These are phyloP conservation scores for Drosophila kanapiae DNA, from an alignment of 1,140 invertebrate species.

Conservation along the genomic window DNA sequence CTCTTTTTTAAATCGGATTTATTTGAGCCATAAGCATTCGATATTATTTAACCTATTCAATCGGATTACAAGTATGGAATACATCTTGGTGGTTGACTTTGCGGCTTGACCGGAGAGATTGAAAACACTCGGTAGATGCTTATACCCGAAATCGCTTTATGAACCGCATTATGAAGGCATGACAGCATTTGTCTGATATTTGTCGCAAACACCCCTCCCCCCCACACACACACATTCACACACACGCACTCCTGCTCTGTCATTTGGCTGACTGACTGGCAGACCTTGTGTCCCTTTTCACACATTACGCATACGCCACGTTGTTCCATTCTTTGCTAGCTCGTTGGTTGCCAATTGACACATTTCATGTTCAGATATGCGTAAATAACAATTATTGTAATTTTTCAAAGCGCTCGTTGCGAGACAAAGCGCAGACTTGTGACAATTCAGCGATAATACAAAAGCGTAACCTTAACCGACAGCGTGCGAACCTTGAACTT, in stretches of 20 bases:
- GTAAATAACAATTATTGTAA: conserved; percentile 83
- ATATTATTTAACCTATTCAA: conserved; percentile 7
- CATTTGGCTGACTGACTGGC: conserved; percentile 22
- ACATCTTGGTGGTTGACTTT: conserved; percentile 19
- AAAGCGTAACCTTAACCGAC: conserved; percentile 64
- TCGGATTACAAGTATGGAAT: conserved; percentile 1
- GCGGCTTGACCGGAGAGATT: conserved; percentile 19
- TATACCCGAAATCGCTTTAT: conserved; percentile 34
- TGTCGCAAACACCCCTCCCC: conserved; percentile 5
- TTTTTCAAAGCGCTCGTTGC: conserved; percentile 60
- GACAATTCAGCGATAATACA: conserved; percentile 55
- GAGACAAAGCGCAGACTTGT: conserved; percentile 74
- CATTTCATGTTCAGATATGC: conserved; percentile 81
- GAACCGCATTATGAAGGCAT: conserved; percentile 61
- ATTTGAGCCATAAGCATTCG: not conserved
- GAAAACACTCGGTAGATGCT: not conserved
- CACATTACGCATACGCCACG: conserved; percentile 71
- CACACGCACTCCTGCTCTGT: not conserved
- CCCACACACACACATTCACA: not conserved
- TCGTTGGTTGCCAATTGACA: conserved; percentile 77
- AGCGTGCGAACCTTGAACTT: conserved; percentile 75
- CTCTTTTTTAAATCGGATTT: not conserved
- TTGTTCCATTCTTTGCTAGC: conserved; percentile 47
- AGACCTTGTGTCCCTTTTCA: conserved; percentile 63
- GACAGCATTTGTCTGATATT: conserved; percentile 49